phyloP scores from a whole-genome alignment of 2,888 invertebrate genomes.

The Arctia plantaginis region DNA sequence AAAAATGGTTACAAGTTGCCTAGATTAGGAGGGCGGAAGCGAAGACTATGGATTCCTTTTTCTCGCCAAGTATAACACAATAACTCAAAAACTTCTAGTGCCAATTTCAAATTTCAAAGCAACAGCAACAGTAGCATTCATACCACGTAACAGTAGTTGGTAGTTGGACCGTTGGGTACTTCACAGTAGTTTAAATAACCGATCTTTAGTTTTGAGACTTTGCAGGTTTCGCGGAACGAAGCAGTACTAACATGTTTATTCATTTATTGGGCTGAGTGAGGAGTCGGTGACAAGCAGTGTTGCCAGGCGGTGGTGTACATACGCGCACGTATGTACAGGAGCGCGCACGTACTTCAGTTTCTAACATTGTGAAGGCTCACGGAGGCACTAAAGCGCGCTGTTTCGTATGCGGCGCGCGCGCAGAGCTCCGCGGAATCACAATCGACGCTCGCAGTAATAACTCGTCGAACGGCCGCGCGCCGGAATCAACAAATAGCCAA shows the following conservation, averaged over 20 bases:
- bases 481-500: conserved; percentile 65
- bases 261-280: neutral
- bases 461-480: conserved; percentile 61
- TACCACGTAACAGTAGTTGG: neutral
- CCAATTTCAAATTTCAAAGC: no score
- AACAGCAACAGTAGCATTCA: neutral
- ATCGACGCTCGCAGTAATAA: conserved; percentile 70
- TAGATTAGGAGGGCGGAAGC: neutral
- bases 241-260: conserved; percentile 14
- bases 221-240: neutral
- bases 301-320: conserved; percentile 28
- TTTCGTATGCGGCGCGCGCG: conserved; percentile 58
- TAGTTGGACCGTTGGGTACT: no score
- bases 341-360: conserved; percentile 53
- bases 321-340: conserved; percentile 49
- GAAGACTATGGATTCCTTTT: neutral
- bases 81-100: no score
- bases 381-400: conserved; percentile 51
- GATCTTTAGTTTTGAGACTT: neutral
- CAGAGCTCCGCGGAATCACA: conserved; percentile 67
- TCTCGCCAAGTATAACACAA: no score
- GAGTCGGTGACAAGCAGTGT: conserved; percentile 17
- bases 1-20: neutral
- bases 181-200: neutral
- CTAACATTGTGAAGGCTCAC: conserved; percentile 56